Percentiles rank a stretch among this genome's conserved stretches.
Evolutionary conservation across 1,140 invertebrate genomes (phyloP).

Genomic region (Nasonia giraulti): DNA sequence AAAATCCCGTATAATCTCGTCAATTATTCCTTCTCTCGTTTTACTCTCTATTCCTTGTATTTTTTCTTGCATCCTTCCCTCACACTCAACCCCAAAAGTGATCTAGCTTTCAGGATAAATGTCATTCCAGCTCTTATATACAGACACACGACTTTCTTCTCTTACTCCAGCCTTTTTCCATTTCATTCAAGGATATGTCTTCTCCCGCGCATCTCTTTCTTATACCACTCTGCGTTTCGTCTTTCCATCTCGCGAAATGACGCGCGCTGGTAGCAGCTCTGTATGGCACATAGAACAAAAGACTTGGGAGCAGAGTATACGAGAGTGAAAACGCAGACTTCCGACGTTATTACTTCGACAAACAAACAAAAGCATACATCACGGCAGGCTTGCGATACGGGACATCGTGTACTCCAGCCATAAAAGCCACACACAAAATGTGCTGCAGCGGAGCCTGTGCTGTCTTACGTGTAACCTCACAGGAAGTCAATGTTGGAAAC

Average conservation of each 20-base stretch:
- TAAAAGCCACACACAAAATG: slow-evolving; percentile 54
- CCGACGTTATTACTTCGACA: slow-evolving; percentile 59
- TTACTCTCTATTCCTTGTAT: too few species aligned
- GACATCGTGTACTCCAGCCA: slow-evolving; percentile 56
- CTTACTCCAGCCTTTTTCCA: neutral
- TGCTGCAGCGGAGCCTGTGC: neutral
- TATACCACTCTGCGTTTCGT: slow-evolving; percentile 14
- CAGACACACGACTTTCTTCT: too few species aligned
- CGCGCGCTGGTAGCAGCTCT: neutral
- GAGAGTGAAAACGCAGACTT: slow-evolving; percentile 30
- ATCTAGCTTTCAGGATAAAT: slow-evolving; percentile 29
- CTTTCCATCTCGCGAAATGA: slow-evolving; percentile 1
- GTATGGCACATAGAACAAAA: neutral
- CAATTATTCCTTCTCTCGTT: neutral
- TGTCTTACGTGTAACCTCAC: neutral
- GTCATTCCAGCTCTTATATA: neutral
- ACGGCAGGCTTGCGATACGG: slow-evolving; percentile 61
- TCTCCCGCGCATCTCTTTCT: neutral
- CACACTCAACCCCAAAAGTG: neutral
- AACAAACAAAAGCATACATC: slow-evolving; percentile 66
- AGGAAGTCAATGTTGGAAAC: slow-evolving; percentile 18
- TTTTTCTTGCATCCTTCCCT: neutral
- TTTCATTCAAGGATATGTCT: slow-evolving; percentile 44
- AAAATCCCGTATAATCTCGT: slow-evolving; percentile 25
- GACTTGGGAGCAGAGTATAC: neutral